These are phyloP conservation scores for Rhabdornis inornatus DNA, from an alignment of 2,113 vertebrate species.

Conservation along the genomic window DNA sequence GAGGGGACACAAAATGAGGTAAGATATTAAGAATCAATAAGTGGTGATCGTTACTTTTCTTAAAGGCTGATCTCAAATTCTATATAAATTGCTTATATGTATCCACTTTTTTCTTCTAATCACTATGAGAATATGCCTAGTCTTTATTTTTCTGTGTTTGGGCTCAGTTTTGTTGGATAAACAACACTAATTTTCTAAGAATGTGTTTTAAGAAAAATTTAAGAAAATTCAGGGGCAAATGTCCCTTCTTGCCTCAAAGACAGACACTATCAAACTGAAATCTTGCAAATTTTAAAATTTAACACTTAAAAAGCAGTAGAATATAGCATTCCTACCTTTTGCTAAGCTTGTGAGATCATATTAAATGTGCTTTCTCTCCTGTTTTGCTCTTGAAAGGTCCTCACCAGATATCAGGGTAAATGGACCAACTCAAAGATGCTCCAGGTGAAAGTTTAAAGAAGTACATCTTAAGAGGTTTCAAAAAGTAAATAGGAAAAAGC, in stretches of 20 bases:
- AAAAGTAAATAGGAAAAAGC: background rate
- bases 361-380: background rate
- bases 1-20: background rate
- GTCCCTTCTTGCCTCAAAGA: background rate
- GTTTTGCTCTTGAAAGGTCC: background rate
- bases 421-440: background rate
- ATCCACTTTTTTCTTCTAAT: background rate
- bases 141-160: background rate
- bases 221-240: background rate
- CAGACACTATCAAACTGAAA: background rate
- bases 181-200: background rate
- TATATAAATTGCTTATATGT: background rate
- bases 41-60: background rate
- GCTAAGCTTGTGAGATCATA: background rate
- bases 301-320: background rate
- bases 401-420: background rate
- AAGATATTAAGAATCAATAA: background rate
- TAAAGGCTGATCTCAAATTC: background rate
- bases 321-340: background rate
- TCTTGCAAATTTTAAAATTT: background rate
- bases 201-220: background rate
- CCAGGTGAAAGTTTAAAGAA: background rate
- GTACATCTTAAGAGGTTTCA: background rate
- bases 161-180: background rate
- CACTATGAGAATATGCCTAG: rapidly evolving